Base-by-base conservation (phyloP, 2,888 invertebrate genomes). In the Drepanosiphum platanoidis region DNA sequence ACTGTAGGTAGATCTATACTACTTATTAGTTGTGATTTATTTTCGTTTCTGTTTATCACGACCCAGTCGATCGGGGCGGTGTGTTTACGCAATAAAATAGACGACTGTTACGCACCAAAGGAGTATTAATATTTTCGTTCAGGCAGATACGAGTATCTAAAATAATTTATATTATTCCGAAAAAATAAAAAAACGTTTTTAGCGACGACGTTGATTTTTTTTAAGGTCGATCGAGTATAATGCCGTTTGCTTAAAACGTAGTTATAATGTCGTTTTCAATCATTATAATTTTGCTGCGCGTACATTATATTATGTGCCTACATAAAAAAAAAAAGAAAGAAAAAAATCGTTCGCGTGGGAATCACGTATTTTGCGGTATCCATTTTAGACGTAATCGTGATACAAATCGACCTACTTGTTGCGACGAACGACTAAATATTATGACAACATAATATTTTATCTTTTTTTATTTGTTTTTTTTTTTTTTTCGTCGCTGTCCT, bases 341-440 rank as follows among this genome's bases (percentile, higher is more conserved):
- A 58, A 27, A 79, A 27, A 52, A 58, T 77, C 75, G 27, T 61
- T 4, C 7, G 66, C 42, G 32, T 79, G 78, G 66, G 78, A 79
- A 79, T 32, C 66, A 79, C 39, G 66, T 78, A 32, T 15, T 42
- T 79, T 7, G 32, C 66, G 22, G 42, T 66, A 66, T 46, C 42
- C 32, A 32, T 42, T 79, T 79, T 42, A 66, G 32, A 42, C 78
- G 15, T 64, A 30, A 30, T 64, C 58, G 42, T n/a, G 66, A 79
- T 79, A 61, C 58, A 27, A 15, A 77, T 61, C 58, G 58, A 77
- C 75, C 58, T 77, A 61, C 75, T 77, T 77, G 58, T 77, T 77
- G 75, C 58, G n/a, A n/a, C 15, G 8, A 58, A 75, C 32, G 58
- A 75, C 74, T 75, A 58, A 52, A 74, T 34, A 52, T 74, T 34